Evolutionary conservation across 2,888 invertebrate species (phyloP), one percentile per base, ranked within the genome.

Genomic region (Andrena marginata): DNA sequence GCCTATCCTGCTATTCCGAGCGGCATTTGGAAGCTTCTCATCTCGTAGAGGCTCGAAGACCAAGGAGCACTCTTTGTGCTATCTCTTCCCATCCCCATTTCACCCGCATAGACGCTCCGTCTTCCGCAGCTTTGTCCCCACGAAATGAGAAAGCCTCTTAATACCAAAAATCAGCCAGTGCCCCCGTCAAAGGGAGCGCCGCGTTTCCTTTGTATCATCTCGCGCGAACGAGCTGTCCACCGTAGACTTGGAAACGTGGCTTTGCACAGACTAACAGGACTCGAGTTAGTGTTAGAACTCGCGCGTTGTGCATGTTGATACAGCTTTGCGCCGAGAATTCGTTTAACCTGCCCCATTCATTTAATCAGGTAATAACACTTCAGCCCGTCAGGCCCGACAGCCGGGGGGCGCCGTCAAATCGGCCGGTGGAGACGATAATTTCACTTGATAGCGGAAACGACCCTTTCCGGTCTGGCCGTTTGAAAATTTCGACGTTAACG

Each of bases 351-450:
- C 82, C 78, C 77, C 86, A 68, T 86, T 89, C 86, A 84, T 91
- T 91, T 87, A 65, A 90, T 89, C 87, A 78, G 84, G 78, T 85
- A 91, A 89, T 87, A 90, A 90, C 84, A 85, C 83, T 80, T 76
- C 26, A 59, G n/a, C 63, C 54, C 35, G 59, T 62, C 62, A 67
- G 60, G 56, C 59, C 31, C 77, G 84, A 87, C 88, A 80, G 84
- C 42, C 80, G 73, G 77, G 49, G 49, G 33, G 69, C 67, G 42
- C 71, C 77, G 85, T 85, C 85, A 79, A 87, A 85, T 69, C 65
- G 65, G 10, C 60, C 62, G 73, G 26, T 73, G 65, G 69, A 80
- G 72, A 63, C 51, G 75, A 70, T 74, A 87, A 87, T 89, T 85
- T 77, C 77, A 68, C 81, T 78, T 56, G 72, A 77, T 72, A 78